phyloP scores from a whole-genome alignment of 2,797 vertebrate genomes.

The Craterocephalus amniculus region DNA sequence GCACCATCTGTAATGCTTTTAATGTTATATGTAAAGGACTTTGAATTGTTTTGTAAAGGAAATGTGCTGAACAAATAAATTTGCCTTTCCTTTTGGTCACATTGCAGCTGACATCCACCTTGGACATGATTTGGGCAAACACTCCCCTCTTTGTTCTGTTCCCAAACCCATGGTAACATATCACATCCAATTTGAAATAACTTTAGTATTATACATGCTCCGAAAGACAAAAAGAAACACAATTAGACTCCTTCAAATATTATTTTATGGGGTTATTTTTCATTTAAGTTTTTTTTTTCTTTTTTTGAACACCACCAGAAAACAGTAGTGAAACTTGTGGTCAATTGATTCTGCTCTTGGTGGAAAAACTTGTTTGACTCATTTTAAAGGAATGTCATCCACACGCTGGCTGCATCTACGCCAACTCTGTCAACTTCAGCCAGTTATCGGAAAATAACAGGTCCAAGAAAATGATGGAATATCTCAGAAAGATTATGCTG shows the following conservation, averaged over 20 bases:
- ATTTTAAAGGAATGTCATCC: slow-evolving; percentile 20
- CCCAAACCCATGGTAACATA: neutral
- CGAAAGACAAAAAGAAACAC: no score
- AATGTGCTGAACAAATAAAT: no score
- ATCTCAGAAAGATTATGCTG: neutral
- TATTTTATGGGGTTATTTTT: neutral
- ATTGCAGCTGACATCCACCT: no score
- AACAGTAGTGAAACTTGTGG: neutral
- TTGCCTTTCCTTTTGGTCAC: neutral
- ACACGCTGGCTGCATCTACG: neutral
- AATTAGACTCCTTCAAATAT: no score
- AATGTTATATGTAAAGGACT: no score
- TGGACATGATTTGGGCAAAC: neutral
- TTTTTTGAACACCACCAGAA: neutral
- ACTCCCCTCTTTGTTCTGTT: neutral
- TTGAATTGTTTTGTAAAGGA: no score
- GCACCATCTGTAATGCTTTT: no score
- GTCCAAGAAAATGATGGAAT: neutral
- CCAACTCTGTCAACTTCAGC: neutral
- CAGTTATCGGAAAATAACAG: neutral
- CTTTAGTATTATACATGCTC: no score
- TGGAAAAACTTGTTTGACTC: slow-evolving; percentile 1
- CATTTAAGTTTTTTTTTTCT: neutral
- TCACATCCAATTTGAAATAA: no score
- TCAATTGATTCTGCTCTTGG: neutral